These are phyloP conservation scores for Sinosuthora webbiana DNA, from an alignment of 2,113 vertebrate species.

Conservation along the genomic window DNA sequence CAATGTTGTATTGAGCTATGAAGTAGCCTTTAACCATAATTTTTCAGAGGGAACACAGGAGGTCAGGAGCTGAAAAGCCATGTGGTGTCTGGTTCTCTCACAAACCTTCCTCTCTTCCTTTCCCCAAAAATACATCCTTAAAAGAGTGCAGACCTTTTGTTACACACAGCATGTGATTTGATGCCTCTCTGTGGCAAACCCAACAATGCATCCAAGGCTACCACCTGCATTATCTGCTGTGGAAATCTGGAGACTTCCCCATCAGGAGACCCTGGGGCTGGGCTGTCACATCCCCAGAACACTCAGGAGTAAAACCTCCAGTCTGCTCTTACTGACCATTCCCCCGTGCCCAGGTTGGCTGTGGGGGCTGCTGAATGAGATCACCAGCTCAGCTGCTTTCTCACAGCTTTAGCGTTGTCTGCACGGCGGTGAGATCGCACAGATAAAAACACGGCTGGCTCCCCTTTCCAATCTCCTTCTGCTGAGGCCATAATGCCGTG, in stretches of 20 bases:
- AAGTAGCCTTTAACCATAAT: background rate
- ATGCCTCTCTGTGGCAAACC: background rate
- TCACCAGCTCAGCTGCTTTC: background rate
- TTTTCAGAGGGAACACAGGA: background rate
- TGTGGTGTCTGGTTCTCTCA: rapidly evolving
- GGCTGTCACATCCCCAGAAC: rapidly evolving
- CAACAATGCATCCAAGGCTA: background rate
- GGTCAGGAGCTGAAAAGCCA: background rate
- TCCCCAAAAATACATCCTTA: background rate
- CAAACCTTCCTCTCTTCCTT: background rate
- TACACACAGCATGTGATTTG: background rate
- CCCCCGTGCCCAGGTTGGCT: background rate
- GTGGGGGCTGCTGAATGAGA: background rate
- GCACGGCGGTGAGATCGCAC: background rate
- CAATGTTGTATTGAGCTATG: background rate
- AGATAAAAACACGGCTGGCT: background rate
- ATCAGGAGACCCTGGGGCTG: background rate
- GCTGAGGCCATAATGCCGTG: background rate
- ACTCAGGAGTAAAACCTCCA: background rate
- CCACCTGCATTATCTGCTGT: background rate
- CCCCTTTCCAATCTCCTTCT: background rate
- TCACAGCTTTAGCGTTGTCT: background rate
- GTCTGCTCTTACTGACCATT: background rate
- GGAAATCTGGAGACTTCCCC: background rate
- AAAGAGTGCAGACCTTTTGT: background rate